Base-by-base conservation (phyloP, 2,113 vertebrate species). In the Xiphophorus maculatus region DNA sequence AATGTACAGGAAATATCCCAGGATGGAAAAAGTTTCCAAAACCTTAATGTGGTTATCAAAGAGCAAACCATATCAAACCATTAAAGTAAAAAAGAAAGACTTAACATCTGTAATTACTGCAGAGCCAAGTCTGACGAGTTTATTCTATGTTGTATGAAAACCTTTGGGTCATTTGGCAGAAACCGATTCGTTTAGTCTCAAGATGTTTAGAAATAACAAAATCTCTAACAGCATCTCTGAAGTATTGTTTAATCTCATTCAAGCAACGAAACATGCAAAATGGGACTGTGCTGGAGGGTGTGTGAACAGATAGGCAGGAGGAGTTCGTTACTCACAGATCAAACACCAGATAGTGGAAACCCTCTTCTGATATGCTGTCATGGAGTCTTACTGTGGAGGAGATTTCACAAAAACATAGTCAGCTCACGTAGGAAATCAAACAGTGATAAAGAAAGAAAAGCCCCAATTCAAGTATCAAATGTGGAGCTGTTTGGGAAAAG, bases 261-360 rank as follows among this genome's bases (percentile, higher is more conserved):
- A 35, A n/a, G 25, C 25, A 60, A 33, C 2, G 3, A 14, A 5
- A 12, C 4, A 25, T 28, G 25, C 60, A 10, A 32, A 35, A 37
- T 42, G 33, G 60, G 25, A 60, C 27, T 15, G 66, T 70, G 48
- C 58, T 27, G 32, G 78, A 44, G 15, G 22, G 44, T 63, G 17
- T 40, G 48, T 33, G 40, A 60, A 40, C 32, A 28, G 69, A 61
- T n/a, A 51, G 5, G 10, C 44, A 32, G 28, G 44, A 17, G n/a
- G 27, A 29, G 51, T 58, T 3, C 71, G 35, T 66, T 87, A 93
- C 92, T 93, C 69, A 93, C 92, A 93, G 86, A 89, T 93, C 92
- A 92, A 94, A 94, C 81, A 93, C 92, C 81, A 94, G 77, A 85
- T 93, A 94, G 83, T 93, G 93, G 88, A 94, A 94, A 63, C 93